A percentile compares a stretch with the other conserved stretches of the same genome.
Conservation (phyloP, 1,140 invertebrate species). For the Dendrolimus kikuchii region DNA sequence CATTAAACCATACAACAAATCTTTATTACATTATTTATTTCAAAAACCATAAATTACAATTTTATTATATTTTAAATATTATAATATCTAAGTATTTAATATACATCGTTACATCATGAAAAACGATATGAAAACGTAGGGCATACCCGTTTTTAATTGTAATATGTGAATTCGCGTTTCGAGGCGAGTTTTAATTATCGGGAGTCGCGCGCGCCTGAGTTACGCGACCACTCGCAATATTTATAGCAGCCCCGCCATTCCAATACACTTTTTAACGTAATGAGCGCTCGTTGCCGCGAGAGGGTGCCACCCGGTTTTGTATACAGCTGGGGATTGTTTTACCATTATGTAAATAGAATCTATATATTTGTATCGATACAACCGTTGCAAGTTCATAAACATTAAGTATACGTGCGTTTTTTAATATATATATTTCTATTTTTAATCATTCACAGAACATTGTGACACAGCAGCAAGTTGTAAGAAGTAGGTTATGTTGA, state of each 20-base stretch:
- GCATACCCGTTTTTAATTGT: slow-evolving; percentile 60
- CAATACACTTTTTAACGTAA: slow-evolving; percentile 71
- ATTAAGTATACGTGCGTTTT: no score
- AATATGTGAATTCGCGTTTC: slow-evolving; percentile 69
- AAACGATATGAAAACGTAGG: slow-evolving; percentile 36
- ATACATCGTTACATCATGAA: slow-evolving; percentile 29
- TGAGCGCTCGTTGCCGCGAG: slow-evolving; percentile 47
- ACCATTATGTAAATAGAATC: slow-evolving; percentile 21
- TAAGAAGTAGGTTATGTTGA: no score
- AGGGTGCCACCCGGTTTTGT: slow-evolving; percentile 34
- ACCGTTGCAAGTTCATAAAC: no score
- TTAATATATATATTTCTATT: no score
- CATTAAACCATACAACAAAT: no score
- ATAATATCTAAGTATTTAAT: no score
- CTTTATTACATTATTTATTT: no score
- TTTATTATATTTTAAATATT: no score
- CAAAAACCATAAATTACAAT: no score
- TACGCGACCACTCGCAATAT: slow-evolving; percentile 65
- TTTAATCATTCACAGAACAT: no score
- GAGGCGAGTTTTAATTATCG: slow-evolving; percentile 73
- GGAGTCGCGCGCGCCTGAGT: slow-evolving; percentile 63
- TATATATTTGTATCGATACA: no score
- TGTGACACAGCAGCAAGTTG: no score
- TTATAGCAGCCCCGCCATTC: slow-evolving; percentile 54
- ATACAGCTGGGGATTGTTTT: slow-evolving; percentile 31